These are phyloP conservation scores for Nycticryphes semicollaris DNA, from an alignment of 2,113 vertebrate genomes.

Conservation along the genomic window DNA sequence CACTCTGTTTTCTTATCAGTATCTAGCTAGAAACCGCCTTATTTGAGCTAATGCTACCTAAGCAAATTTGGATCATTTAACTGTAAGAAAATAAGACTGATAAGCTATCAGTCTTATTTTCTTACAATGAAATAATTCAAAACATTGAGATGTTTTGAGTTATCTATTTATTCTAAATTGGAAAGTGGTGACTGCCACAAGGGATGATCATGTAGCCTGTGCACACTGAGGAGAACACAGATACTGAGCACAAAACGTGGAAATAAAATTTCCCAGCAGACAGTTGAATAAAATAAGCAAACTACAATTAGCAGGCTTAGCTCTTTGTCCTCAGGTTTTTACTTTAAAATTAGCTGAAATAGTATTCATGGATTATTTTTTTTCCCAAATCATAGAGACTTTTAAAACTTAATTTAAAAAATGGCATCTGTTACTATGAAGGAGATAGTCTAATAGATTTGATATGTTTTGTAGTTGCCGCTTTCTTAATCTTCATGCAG, in stretches of 20 bases:
- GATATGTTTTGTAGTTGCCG: neutral
- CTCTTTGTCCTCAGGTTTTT: neutral
- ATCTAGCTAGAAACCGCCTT: neutral
- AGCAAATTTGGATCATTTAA: neutral
- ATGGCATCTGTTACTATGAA: neutral
- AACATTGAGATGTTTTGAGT: neutral
- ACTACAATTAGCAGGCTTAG: neutral
- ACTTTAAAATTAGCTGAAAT: neutral
- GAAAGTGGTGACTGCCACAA: neutral
- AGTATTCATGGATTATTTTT: neutral
- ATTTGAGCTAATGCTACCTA: neutral
- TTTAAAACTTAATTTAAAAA: neutral
- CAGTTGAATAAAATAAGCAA: neutral
- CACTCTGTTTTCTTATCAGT: neutral
- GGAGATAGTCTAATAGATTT: neutral
- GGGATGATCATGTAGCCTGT: neutral
- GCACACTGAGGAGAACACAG: fast-evolving
- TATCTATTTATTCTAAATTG: neutral
- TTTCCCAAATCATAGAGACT: neutral
- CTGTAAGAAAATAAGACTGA: neutral
- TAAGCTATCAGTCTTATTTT: no score
- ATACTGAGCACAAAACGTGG: neutral
- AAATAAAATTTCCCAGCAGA: neutral
- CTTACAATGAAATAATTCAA: no score
- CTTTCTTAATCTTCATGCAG: neutral